Conservation (phyloP, 1,140 invertebrate genomes). For the Condylostylus longicornis region DNA sequence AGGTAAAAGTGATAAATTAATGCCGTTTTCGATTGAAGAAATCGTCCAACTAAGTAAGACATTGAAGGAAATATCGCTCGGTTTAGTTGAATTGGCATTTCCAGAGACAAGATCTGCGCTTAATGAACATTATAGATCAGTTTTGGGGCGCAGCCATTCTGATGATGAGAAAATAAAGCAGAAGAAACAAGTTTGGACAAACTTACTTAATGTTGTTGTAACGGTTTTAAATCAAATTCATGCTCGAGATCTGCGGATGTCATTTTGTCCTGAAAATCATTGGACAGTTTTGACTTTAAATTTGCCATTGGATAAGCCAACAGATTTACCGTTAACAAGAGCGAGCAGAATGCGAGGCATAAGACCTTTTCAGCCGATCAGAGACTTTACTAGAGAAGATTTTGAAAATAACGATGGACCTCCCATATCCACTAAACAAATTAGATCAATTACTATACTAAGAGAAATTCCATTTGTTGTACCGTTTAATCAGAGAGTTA, state of each 20-base stretch:
- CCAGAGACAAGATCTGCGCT: slow-evolving; percentile 56
- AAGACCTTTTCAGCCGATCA: slow-evolving; percentile 44
- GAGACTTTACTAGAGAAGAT: slow-evolving; percentile 45
- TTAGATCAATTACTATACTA: slow-evolving; percentile 72
- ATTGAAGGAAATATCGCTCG: slow-evolving; percentile 68
- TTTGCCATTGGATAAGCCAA: slow-evolving; percentile 46
- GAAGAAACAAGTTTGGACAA: slow-evolving; percentile 39
- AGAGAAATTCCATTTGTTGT: slow-evolving; percentile 88
- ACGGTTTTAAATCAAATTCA: slow-evolving; percentile 65
- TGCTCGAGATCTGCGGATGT: slow-evolving; percentile 54
- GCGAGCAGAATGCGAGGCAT: slow-evolving; percentile 39
- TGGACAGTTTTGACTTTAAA: slow-evolving; percentile 60
- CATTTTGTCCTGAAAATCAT: slow-evolving; percentile 60
- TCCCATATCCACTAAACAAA: slow-evolving; percentile 74
- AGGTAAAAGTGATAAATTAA: slow-evolving; percentile 29
- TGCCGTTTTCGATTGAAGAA: slow-evolving; percentile 29
- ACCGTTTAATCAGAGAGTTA: slow-evolving; percentile 73
- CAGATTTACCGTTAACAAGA: slow-evolving; percentile 42
- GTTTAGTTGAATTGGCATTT: slow-evolving; percentile 78
- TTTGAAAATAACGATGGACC: slow-evolving; percentile 62
- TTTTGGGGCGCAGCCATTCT: slow-evolving; percentile 27
- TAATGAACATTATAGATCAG: slow-evolving; percentile 27
- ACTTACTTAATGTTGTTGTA: slow-evolving; percentile 39
- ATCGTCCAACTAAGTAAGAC: slow-evolving; percentile 50
- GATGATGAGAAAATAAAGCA: slow-evolving; percentile 27